Evolutionary conservation across 2,888 invertebrate species (phyloP).

Genomic region (Trichacis sp.): DNA sequence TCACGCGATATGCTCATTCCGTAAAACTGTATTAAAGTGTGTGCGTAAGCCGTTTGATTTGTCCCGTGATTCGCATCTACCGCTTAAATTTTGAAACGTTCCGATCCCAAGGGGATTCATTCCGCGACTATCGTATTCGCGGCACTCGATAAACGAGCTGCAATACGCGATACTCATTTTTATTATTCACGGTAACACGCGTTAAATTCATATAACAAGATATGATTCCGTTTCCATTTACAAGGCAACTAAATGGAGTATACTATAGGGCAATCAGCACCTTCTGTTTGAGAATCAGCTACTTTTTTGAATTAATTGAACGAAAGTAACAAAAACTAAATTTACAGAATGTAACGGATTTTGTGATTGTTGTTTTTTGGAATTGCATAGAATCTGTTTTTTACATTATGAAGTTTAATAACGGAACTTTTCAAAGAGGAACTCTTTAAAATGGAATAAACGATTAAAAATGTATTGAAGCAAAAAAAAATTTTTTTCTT

Average conservation of each 20-base stretch:
- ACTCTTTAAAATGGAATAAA: too few species aligned
- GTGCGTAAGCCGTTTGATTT: constrained; percentile 2
- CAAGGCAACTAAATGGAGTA: not conserved
- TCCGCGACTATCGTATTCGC: constrained; percentile 6
- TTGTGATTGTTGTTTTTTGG: too few species aligned
- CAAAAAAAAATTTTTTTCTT: too few species aligned
- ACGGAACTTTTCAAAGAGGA: too few species aligned
- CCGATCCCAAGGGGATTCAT: constrained; percentile 6
- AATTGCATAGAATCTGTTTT: too few species aligned
- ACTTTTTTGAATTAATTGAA: too few species aligned
- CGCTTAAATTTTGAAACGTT: constrained; percentile 7
- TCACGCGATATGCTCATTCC: not conserved
- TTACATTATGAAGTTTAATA: too few species aligned
- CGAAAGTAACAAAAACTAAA: too few species aligned
- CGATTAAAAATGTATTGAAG: too few species aligned
- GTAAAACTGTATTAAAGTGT: not conserved
- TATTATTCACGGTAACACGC: not conserved
- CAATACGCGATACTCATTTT: not conserved
- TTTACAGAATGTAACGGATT: too few species aligned
- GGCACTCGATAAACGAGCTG: constrained; percentile 2
- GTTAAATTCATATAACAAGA: not conserved
- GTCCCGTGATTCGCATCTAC: constrained; percentile 3
- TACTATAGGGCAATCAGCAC: too few species aligned
- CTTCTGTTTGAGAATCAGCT: too few species aligned
- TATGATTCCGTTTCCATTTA: not conserved